These are phyloP conservation scores for Myrmecophaga tridactyla DNA, from an alignment of 2,113 vertebrate genomes.

Conservation along the genomic window DNA sequence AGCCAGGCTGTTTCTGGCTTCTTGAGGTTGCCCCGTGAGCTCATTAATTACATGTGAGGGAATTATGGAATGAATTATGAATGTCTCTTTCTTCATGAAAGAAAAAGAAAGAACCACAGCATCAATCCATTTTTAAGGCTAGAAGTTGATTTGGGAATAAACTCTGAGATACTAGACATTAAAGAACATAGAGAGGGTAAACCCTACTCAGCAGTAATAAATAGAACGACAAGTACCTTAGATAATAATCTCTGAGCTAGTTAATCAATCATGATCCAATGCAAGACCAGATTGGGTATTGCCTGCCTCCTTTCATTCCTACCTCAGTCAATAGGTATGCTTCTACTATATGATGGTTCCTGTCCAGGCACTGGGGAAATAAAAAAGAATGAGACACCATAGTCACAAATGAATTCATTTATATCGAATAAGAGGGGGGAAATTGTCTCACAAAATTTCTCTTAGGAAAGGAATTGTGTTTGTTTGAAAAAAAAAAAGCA, in stretches of 20 bases:
- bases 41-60: conserved; percentile 33
- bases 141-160: conserved; percentile 38
- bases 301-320: neutral
- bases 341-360: neutral
- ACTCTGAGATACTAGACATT: neutral
- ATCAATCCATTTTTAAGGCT: neutral
- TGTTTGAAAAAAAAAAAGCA: neutral
- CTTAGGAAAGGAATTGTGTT: neutral
- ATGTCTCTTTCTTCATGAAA: neutral
- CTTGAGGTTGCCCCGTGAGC: neutral
- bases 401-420: neutral
- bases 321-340: neutral
- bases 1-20: conserved; percentile 21
- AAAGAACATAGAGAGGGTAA: conserved; percentile 17
- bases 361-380: neutral
- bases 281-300: neutral
- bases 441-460: neutral
- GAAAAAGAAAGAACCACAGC: neutral
- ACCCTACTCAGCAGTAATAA: neutral
- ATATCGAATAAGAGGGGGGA: neutral
- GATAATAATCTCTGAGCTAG: neutral
- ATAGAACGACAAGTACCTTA: neutral
- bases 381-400: neutral
- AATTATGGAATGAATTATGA: neutral
- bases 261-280: neutral